Evolutionary conservation across 30 jellyfish, hydroid and myxozoan species (phyloP).

Genomic region (Aurelia sp.): DNA sequence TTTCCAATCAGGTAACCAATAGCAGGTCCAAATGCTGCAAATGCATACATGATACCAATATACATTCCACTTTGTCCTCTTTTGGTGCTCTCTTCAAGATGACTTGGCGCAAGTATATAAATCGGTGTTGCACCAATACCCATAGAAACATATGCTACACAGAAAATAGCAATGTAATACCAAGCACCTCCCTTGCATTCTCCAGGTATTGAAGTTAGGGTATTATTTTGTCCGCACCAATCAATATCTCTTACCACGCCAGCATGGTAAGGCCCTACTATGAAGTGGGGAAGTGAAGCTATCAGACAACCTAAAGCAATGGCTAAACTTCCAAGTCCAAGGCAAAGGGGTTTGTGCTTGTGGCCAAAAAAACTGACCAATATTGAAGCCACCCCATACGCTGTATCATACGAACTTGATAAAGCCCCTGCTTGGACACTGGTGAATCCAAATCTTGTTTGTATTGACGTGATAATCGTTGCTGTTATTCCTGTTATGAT

Average conservation of each 20-base stretch:
- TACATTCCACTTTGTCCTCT: conserved; percentile 89
- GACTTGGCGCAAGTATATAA: conserved; percentile 92
- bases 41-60: conserved; percentile 84
- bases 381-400: conserved; percentile 85
- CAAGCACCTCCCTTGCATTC: conserved; percentile 81
- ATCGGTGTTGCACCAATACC: conserved; percentile 99
- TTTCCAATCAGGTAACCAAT: conserved; percentile 84
- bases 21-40: conserved; percentile 98
- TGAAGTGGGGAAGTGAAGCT: conserved; percentile 81
- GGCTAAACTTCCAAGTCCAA: conserved; percentile 82
- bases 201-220: conserved; percentile 2
- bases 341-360: conserved; percentile 75
- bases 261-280: conserved; percentile 80
- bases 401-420: conserved; percentile 87
- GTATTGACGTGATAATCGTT: conserved; percentile 81
- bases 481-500: conserved; percentile 90
- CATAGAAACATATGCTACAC: conserved; percentile 77
- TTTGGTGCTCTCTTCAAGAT: conserved; percentile 84
- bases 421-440: conserved; percentile 85
- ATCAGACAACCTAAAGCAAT: conserved; percentile 84
- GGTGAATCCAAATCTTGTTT: conserved; percentile 86
- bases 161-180: conserved; percentile 79
- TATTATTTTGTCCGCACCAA: conserved; percentile 56
- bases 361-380: conserved; percentile 88
- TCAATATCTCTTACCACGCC: conserved; percentile 82